phyloP scores from a whole-genome alignment of 2,797 vertebrate genomes.

The Gymnopithys bicolor region DNA sequence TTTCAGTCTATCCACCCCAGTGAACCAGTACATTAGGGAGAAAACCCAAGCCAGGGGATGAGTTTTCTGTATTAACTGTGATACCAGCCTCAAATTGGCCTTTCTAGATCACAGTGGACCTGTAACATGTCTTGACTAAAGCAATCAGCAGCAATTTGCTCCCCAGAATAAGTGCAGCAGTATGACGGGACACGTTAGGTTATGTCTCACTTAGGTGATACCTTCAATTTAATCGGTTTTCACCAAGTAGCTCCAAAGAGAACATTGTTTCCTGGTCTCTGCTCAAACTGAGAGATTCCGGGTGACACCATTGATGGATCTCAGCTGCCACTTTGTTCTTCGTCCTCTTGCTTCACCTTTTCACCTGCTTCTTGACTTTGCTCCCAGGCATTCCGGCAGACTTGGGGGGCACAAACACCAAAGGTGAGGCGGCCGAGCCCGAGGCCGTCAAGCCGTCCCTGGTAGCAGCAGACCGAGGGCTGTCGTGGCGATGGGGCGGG shows the following conservation, averaged over 20 bases:
- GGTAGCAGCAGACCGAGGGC: no score
- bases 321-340: background rate
- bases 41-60: background rate
- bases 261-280: background rate
- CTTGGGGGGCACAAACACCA: accelerated
- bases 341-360: background rate
- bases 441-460: background rate
- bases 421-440: accelerated
- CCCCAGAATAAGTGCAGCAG: background rate
- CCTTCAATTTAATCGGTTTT: background rate
- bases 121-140: background rate
- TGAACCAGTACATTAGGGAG: background rate
- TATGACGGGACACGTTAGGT: background rate
- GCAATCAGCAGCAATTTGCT: background rate
- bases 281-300: background rate
- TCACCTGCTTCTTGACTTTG: background rate
- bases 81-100: background rate
- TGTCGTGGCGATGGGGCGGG: background rate
- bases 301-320: background rate
- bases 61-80: background rate
- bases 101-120: background rate
- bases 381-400: background rate
- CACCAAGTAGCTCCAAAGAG: background rate
- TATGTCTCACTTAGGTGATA: background rate
- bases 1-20: background rate